phyloP scores from a whole-genome alignment of 2,797 vertebrate species.

The Vireo griseus region DNA sequence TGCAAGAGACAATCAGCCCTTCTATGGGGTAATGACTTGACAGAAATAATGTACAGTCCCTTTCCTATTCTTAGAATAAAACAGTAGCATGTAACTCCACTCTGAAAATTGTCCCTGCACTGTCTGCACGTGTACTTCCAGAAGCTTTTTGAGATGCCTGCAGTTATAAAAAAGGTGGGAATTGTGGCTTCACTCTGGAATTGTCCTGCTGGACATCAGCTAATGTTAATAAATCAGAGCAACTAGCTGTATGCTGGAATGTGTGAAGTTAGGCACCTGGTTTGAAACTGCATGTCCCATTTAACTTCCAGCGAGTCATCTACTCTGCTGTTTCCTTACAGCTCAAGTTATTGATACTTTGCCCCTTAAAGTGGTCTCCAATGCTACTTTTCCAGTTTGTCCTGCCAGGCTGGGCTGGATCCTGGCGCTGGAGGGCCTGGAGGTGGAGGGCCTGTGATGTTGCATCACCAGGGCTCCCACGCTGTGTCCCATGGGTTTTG shows the following conservation, averaged over 20 bases:
- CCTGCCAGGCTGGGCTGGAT: background rate
- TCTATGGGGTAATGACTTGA: background rate
- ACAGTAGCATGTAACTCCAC: background rate
- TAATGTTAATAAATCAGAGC: background rate
- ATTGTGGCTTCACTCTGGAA: background rate
- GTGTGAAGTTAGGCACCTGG: background rate
- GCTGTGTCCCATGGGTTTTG: rapidly evolving
- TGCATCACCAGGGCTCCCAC: rapidly evolving
- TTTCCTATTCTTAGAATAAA: background rate
- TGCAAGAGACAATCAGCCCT: background rate
- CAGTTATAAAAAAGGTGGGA: background rate
- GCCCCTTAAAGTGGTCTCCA: background rate
- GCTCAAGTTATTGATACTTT: background rate
- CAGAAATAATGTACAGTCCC: background rate
- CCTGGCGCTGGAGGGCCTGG: rapidly evolving
- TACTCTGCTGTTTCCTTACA: background rate
- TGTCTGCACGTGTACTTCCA: background rate
- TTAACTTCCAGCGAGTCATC: background rate
- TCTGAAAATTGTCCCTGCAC: background rate
- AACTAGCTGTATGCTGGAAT: background rate
- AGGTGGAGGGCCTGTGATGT: background rate
- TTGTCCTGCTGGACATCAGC: background rate
- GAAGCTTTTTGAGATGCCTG: background rate
- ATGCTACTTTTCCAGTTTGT: background rate
- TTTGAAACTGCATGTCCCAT: background rate